Conservation (phyloP, 1,140 invertebrate genomes). For the Lepidurus apus region DNA sequence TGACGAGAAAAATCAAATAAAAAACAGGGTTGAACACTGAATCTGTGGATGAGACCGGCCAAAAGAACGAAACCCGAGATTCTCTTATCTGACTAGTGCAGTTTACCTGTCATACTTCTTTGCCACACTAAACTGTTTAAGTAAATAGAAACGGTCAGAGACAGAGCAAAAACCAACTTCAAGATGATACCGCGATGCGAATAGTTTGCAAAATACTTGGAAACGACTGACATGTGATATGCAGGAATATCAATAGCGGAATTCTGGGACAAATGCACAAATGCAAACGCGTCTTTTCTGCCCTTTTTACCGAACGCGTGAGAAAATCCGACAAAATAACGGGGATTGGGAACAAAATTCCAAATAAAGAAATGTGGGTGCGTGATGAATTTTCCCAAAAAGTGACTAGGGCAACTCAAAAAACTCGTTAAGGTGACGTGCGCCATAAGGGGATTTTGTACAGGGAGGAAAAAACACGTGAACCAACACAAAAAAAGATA, state of each 20-base stretch:
- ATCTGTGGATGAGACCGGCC: neutral
- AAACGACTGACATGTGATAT: neutral
- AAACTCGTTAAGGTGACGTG: neutral
- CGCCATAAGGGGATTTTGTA: neutral
- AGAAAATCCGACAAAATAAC: neutral
- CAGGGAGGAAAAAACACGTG: neutral
- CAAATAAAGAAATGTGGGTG: neutral
- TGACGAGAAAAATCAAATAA: neutral
- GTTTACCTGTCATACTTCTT: conserved; percentile 2
- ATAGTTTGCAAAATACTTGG: neutral
- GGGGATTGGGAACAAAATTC: neutral
- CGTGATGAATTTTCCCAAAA: neutral
- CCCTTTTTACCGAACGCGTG: neutral
- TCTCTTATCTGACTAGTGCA: conserved; percentile 15
- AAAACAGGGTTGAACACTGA: neutral
- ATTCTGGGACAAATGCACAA: neutral
- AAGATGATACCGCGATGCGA: neutral
- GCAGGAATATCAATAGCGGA: conserved; percentile 13
- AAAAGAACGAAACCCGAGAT: neutral
- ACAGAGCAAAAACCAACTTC: conserved; percentile 8
- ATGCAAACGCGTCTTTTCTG: neutral
- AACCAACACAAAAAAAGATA: neutral
- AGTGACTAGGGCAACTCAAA: conserved; percentile 18
- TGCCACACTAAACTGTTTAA: conserved; percentile 3
- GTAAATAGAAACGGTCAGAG: conserved; percentile 1